These are phyloP conservation scores for Parauchenoglanis punctatus DNA, from an alignment of 2,797 vertebrate genomes.

Conservation along the genomic window DNA sequence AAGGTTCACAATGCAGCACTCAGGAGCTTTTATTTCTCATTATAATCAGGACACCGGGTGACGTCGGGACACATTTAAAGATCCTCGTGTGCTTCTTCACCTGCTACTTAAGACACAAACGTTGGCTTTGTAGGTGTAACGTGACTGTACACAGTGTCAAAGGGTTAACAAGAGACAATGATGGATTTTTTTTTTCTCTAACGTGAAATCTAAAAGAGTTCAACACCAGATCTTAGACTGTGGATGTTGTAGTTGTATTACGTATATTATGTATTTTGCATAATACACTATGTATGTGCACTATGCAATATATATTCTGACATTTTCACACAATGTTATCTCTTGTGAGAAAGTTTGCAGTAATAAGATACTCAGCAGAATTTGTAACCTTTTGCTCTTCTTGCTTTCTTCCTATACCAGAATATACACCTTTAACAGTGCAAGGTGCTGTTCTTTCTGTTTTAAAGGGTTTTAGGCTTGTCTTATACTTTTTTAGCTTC, in stretches of 20 bases:
- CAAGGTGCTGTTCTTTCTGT: neutral
- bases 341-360: constrained; percentile 11
- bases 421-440: neutral
- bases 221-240: neutral
- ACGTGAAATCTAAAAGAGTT: neutral
- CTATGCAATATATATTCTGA: neutral
- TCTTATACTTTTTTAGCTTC: too few species aligned
- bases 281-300: neutral
- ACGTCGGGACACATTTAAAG: neutral
- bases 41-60: constrained; percentile 17
- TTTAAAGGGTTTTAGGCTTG: neutral
- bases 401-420: neutral
- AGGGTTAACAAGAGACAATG: constrained; percentile 15
- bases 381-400: neutral
- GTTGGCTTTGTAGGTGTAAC: constrained; percentile 11
- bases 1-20: constrained; percentile 70
- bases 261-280: neutral
- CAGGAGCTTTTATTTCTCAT: constrained; percentile 62
- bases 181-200: neutral
- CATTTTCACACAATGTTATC: neutral
- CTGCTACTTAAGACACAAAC: constrained; percentile 33
- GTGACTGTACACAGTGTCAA: constrained; percentile 6
- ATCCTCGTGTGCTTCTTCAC: constrained; percentile 4
- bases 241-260: neutral
- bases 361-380: neutral